Evolutionary conservation across 2,888 invertebrate species (phyloP), one percentile per base, ranked within the genome.

Genomic region (Thumatha senex): DNA sequence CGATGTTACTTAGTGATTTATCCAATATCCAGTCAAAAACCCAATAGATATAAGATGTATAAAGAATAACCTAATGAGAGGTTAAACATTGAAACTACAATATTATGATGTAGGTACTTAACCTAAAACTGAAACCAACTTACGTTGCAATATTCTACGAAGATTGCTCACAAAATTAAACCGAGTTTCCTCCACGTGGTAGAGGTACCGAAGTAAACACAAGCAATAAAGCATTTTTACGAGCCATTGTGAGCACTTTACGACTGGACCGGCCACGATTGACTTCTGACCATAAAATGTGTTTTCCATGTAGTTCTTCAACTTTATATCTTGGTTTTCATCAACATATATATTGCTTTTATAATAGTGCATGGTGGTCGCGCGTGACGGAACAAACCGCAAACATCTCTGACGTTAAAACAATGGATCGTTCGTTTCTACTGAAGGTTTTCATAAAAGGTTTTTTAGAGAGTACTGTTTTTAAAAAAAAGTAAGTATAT

Each of bases 261-360:
- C 78, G 82, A 78, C 77, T 58, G 58, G n/a, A 60, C 70, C 69
- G 65, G 60, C 76, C 78, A 63, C 78, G 86, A 88, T 86, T 86
- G 85, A 86, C 87, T 87, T 81, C 84, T 85, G 84, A 63, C 76
- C 83, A 78, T 88, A 86, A 88, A 87, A 72, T 80, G 67, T 70
- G 71, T 82, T 86, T 85, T 83, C 86, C 86, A 86, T 84, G 85
- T 80, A 74, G 72, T 74, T 70, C 70, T 72, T 74, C 61, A 59
- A 63, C 57, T 50, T 52, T 61, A 68, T 62, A 63, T 61, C 63
- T 65, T 60, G 58, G 51, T 63, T 70, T 67, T 57, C 68, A 59
- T 59, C 59, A 52, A 52, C 56, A 59, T 53, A 47, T n/a, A 46
- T 9, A 39, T 49, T 47, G 12, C 31, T 33, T 41, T 38, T 38